These are phyloP conservation scores for Pollenia angustigena DNA, from an alignment of 2,888 invertebrate genomes.

Conservation along the genomic window DNA sequence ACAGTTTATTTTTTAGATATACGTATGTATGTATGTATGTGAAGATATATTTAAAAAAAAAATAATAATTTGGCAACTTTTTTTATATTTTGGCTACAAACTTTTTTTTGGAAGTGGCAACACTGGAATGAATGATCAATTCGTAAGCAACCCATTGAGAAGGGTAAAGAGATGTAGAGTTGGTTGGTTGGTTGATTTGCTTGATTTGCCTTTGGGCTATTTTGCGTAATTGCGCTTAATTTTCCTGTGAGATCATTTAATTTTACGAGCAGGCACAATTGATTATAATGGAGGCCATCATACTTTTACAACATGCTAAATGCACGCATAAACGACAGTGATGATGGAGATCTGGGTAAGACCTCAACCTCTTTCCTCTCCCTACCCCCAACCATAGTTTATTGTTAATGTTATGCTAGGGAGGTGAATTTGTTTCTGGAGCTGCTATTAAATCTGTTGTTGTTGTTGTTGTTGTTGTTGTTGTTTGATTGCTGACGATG, in stretches of 20 bases:
- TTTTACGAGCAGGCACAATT: conserved; percentile 84
- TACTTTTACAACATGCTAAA: conserved; percentile 84
- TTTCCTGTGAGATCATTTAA: conserved; percentile 84
- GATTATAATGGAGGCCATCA: conserved; percentile 84
- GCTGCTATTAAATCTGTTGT: conserved; percentile 47
- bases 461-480: conserved; percentile 55
- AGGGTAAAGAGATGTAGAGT: background rate
- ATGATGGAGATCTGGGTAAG: conserved; percentile 67
- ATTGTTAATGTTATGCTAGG: background rate
- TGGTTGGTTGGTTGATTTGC: conserved; percentile 52
- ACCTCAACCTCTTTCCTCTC: background rate
- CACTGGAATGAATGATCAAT: background rate
- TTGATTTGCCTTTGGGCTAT: conserved; percentile 75
- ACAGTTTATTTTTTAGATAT: no score
- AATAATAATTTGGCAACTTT: no score
- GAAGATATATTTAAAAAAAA: no score
- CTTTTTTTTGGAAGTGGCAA: no score
- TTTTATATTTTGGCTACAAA: no score
- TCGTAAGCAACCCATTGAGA: background rate
- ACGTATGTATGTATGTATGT: no score
- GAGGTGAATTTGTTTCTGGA: background rate
- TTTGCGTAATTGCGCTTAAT: conserved; percentile 84
- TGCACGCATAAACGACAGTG: conserved; percentile 77
- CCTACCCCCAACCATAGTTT: background rate
- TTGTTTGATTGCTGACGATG: conserved; percentile 61